Base-by-base conservation (phyloP, 2,888 invertebrate genomes). In the Diploptera punctata region DNA sequence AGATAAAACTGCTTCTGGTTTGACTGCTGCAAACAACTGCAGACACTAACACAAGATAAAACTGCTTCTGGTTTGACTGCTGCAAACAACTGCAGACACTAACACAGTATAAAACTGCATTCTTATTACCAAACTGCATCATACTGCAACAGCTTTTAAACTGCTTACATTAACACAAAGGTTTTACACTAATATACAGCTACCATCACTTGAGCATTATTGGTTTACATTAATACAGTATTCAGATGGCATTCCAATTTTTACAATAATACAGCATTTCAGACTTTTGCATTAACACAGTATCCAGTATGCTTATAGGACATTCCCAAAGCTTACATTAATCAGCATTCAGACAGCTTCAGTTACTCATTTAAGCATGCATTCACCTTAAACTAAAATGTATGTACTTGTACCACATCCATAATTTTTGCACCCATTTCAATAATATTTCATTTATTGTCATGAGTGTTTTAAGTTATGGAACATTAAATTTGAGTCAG, bases 1-100 rank as follows among this genome's bases (percentile, higher is more conserved):
- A 26, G 21, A 57, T 57, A 24, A 57, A 62, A 43, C 43, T 62
- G 43, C 52, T 62, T n/a, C n/a, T n/a, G n/a, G n/a, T n/a, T n/a
- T n/a, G n/a, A n/a, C n/a, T n/a, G n/a, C n/a, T n/a, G n/a, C n/a
- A n/a, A n/a, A n/a, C n/a, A n/a, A n/a, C n/a, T n/a, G n/a, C n/a
- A n/a, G n/a, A n/a, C n/a, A n/a, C n/a, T n/a, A n/a, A n/a, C n/a
- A n/a, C n/a, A n/a, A n/a, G n/a, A n/a, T n/a, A n/a, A n/a, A n/a
- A n/a, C n/a, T n/a, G n/a, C n/a, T n/a, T n/a, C n/a, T n/a, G n/a
- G n/a, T n/a, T n/a, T n/a, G n/a, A n/a, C n/a, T n/a, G n/a, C n/a
- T n/a, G n/a, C n/a, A n/a, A n/a, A n/a, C n/a, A n/a, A n/a, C n/a
- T n/a, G n/a, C n/a, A n/a, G 24, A 54, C 54, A 54, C 16, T 54